Conservation (phyloP, 2,113 vertebrate genomes). For the Excalfactoria chinensis region DNA sequence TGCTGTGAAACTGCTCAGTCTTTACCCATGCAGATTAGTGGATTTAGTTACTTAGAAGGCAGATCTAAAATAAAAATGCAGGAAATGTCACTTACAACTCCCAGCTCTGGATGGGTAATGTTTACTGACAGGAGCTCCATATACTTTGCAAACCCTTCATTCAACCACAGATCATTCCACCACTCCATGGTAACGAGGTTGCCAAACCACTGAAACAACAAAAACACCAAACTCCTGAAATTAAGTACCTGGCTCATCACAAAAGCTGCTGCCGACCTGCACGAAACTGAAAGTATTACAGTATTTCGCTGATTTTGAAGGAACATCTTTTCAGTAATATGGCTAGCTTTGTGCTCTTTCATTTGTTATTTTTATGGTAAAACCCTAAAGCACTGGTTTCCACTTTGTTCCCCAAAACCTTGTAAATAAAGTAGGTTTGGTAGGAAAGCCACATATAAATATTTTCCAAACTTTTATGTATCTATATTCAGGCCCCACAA, state of each 20-base stretch:
- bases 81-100: constrained; percentile 77
- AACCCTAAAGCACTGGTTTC: background rate
- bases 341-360: background rate
- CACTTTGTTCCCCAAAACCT: background rate
- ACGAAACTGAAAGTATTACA: background rate
- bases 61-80: background rate
- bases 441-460: background rate
- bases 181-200: constrained; percentile 89
- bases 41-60: background rate
- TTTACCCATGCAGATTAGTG: background rate
- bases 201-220: constrained; percentile 83
- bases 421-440: background rate
- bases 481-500: no score
- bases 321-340: background rate
- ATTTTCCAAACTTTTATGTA: background rate
- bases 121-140: constrained; percentile 85
- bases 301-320: no score
- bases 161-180: constrained; percentile 89
- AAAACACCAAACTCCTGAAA: background rate
- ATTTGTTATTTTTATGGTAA: background rate
- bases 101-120: constrained; percentile 82
- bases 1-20: background rate
- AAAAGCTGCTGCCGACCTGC: background rate
- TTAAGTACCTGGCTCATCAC: background rate
- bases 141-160: constrained; percentile 87